phyloP scores from a whole-genome alignment of 2,888 invertebrate species.

The Athalia cordata region DNA sequence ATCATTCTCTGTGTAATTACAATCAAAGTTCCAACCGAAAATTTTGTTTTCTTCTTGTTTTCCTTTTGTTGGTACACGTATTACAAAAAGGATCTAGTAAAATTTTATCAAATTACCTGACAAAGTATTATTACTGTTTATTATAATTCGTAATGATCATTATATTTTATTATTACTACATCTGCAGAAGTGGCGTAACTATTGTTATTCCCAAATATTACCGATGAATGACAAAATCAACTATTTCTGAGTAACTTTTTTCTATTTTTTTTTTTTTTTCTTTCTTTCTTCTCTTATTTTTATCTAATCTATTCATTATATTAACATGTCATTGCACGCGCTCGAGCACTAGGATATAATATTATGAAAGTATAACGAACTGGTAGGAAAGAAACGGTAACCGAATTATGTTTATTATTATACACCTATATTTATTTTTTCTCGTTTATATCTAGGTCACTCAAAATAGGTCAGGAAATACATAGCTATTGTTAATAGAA shows the following conservation, averaged over 20 bases:
- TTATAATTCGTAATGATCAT: no score
- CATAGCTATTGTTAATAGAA: slow-evolving; percentile 28
- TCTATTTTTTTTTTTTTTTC: no score
- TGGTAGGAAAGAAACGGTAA: slow-evolving; percentile 21
- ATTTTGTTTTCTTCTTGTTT: no score
- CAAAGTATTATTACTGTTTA: no score
- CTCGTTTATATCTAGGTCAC: slow-evolving; percentile 31
- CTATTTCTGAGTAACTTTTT: not conserved
- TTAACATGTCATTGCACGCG: slow-evolving; percentile 36
- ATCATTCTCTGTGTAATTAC: no score
- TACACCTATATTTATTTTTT: not conserved
- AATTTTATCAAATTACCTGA: no score
- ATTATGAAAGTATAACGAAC: not conserved
- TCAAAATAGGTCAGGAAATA: slow-evolving; percentile 27
- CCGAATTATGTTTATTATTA: slow-evolving; percentile 33
- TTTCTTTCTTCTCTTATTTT: slow-evolving; percentile 6
- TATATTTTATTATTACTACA: no score
- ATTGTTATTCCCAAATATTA: no score
- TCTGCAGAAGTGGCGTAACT: no score
- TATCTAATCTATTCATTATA: slow-evolving; percentile 44
- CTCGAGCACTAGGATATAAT: not conserved
- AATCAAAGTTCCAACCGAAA: no score
- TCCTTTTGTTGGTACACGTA: no score
- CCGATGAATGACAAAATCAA: slow-evolving; percentile 16
- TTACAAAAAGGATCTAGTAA: no score